Conservation (phyloP, 2,888 invertebrate genomes). For the Heteropelma amictum region DNA sequence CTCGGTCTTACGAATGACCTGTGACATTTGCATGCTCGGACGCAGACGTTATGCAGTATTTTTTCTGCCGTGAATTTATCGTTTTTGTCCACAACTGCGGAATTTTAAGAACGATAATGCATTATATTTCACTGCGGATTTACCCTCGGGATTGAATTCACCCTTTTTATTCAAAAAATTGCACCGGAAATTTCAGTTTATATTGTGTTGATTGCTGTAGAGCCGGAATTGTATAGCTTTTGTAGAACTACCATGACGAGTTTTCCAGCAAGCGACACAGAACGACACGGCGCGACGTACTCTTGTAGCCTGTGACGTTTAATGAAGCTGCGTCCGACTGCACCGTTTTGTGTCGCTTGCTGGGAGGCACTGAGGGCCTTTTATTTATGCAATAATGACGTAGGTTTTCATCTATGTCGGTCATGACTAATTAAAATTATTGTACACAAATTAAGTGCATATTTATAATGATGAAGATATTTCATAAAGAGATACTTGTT, state of each 20-base stretch:
- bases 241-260: neutral
- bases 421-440: no score
- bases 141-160: slow-evolving; percentile 6
- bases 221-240: slow-evolving; percentile 1
- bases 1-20: neutral
- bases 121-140: neutral
- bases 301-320: no score
- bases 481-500: no score
- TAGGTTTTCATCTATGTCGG: no score
- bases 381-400: no score
- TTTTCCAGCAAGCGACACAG: neutral
- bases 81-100: neutral
- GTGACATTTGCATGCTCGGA: slow-evolving; percentile 24
- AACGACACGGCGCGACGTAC: neutral
- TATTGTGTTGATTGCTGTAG: no score
- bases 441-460: no score
- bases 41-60: neutral
- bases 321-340: no score
- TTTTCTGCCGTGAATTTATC: neutral
- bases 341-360: no score
- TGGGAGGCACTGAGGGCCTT: no score
- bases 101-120: neutral
- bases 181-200: neutral
- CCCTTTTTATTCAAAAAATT: slow-evolving; percentile 42
- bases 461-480: no score